These are phyloP conservation scores for Nomada flava DNA, from an alignment of 2,888 invertebrate genomes.

Conservation along the genomic window DNA sequence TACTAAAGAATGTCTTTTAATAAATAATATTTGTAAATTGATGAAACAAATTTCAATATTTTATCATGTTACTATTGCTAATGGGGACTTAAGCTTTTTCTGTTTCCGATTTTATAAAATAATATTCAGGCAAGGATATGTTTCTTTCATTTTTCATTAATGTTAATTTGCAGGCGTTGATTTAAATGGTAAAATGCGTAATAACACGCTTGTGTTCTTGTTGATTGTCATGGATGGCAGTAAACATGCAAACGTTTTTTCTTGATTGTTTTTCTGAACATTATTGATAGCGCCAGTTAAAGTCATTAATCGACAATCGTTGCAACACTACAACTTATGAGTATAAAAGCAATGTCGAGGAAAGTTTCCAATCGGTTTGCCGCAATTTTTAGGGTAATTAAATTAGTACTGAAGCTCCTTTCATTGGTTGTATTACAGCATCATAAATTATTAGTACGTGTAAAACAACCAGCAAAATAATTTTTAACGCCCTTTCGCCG, in stretches of 20 bases:
- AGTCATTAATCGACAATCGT: slow-evolving; percentile 11
- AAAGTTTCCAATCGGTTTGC: slow-evolving; percentile 19
- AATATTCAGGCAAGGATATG: not conserved
- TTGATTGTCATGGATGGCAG: slow-evolving; percentile 15
- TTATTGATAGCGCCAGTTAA: slow-evolving; percentile 44
- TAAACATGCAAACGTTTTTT: slow-evolving; percentile 56
- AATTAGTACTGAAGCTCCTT: not conserved
- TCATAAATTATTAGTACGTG: not conserved
- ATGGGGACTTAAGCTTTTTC: not conserved
- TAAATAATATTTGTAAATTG: not conserved
- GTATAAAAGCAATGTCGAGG: slow-evolving; percentile 5
- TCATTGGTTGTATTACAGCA: not conserved
- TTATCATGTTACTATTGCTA: not conserved
- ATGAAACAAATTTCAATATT: slow-evolving; percentile 19
- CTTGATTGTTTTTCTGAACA: slow-evolving; percentile 22
- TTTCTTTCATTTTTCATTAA: not conserved
- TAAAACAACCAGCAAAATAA: not conserved
- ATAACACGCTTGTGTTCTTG: slow-evolving; percentile 22
- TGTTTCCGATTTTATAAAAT: too few relatives aligned
- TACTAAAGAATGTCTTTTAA: not conserved
- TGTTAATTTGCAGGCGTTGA: not conserved
- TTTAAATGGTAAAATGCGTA: not conserved
- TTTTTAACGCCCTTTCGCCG: too few relatives aligned
- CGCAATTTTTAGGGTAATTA: not conserved
- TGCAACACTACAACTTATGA: slow-evolving; percentile 6